Conservation (phyloP, 2,797 vertebrate genomes). For the Propithecus perrieri region DNA sequence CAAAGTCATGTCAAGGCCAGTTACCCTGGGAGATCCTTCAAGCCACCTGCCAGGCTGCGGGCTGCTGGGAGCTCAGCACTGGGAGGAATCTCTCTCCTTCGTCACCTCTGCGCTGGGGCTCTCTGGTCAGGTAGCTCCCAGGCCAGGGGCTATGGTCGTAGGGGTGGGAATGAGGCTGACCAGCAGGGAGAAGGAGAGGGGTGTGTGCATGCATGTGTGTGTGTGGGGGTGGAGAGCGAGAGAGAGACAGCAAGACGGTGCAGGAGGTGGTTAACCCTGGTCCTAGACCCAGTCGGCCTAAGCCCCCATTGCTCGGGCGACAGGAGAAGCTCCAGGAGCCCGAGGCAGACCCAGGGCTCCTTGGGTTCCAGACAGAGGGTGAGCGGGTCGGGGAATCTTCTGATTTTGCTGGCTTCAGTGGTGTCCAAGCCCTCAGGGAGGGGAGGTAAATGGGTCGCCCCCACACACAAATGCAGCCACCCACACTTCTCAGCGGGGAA, state of each 20-base stretch:
- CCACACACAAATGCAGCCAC: neutral
- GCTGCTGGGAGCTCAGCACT: too few species aligned
- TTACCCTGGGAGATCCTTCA: neutral
- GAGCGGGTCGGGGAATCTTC: neutral
- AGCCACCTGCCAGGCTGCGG: neutral
- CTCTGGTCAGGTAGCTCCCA: neutral
- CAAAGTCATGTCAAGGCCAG: neutral
- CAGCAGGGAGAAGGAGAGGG: neutral
- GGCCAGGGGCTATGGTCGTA: neutral
- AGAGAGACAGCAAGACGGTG: neutral
- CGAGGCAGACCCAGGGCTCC: neutral
- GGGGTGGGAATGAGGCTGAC: neutral
- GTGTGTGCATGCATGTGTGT: too few species aligned
- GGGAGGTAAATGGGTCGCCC: neutral
- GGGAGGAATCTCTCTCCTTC: neutral
- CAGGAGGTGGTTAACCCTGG: neutral
- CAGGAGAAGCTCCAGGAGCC: neutral
- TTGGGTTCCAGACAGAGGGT: neutral
- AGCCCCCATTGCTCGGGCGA: neutral
- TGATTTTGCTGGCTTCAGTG: neutral
- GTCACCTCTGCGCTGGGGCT: too few species aligned
- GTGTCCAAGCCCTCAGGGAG: neutral
- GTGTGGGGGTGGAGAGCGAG: neutral
- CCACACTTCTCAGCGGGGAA: neutral
- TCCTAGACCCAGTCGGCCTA: neutral